Conservation (phyloP, 2,888 invertebrate genomes). For the Drosophila nr. perissopoda region DNA sequence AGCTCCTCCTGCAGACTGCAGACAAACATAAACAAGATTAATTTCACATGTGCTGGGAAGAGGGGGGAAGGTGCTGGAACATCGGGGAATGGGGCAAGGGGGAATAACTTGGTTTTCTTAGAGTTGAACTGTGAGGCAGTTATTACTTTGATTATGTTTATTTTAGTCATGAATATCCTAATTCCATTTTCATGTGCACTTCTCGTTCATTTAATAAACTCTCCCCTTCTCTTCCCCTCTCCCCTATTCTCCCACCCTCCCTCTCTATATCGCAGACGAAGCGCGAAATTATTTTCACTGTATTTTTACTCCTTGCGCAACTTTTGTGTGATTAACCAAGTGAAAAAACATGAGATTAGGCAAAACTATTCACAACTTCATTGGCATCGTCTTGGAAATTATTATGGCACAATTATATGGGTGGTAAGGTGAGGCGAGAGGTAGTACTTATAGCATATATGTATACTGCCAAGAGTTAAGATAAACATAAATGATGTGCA, state of each 20-base stretch:
- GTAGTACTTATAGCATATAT: neutral
- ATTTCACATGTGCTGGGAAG: constrained; percentile 72
- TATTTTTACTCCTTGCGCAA: constrained; percentile 48
- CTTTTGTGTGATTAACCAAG: constrained; percentile 74
- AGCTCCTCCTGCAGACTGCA: constrained; percentile 8
- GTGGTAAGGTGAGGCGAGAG: constrained; percentile 37
- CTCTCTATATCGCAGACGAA: constrained; percentile 10
- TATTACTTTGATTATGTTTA: constrained; percentile 80
- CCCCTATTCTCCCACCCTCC: neutral
- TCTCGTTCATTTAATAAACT: constrained; percentile 72
- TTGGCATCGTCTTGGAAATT: constrained; percentile 24
- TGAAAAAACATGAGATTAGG: constrained; percentile 76
- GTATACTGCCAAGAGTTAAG: neutral
- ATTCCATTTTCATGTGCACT: constrained; percentile 75
- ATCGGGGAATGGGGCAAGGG: neutral
- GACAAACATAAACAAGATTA: constrained; percentile 81
- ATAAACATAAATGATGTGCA: too few species aligned
- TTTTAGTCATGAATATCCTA: constrained; percentile 76
- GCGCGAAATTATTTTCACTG: constrained; percentile 69
- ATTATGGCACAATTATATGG: neutral
- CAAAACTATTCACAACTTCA: constrained; percentile 65
- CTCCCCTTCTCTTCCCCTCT: neutral
- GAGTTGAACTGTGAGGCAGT: constrained; percentile 42
- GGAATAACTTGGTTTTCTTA: neutral
- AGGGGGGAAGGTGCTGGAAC: neutral